Evolutionary conservation across 1,140 invertebrate genomes (phyloP).

Genomic region (Akabosia matsudoensis): DNA sequence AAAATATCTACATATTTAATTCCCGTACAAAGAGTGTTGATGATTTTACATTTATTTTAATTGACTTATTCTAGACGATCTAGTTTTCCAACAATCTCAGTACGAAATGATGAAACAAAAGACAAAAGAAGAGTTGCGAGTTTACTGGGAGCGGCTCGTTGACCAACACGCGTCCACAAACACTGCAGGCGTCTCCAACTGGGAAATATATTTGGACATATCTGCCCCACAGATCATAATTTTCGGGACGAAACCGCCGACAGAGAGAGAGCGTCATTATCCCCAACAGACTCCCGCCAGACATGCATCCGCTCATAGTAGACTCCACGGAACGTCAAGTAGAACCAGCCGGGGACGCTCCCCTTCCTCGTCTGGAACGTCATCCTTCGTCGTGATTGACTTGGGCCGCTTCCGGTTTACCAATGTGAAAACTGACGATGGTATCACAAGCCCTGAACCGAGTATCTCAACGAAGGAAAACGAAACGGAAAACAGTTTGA

Average conservation of each 20-base stretch:
- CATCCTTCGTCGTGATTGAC: slow-evolving; percentile 71
- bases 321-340: neutral
- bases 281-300: neutral
- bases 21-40: too few relatives aligned
- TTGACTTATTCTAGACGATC: slow-evolving; percentile 34
- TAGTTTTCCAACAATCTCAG: slow-evolving; percentile 42
- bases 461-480: slow-evolving; percentile 50
- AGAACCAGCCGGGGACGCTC: neutral
- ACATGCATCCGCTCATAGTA: neutral
- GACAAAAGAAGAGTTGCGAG: slow-evolving; percentile 73
- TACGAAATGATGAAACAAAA: slow-evolving; percentile 71
- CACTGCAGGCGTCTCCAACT: slow-evolving; percentile 54
- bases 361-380: neutral
- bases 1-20: slow-evolving; percentile 24
- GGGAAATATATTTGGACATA: slow-evolving; percentile 86
- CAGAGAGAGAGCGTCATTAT: neutral
- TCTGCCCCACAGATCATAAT: slow-evolving; percentile 85
- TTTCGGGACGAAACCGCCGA: slow-evolving; percentile 47
- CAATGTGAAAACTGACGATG: slow-evolving; percentile 54
- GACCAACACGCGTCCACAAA: slow-evolving; percentile 57
- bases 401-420: slow-evolving; percentile 75
- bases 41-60: too few relatives aligned
- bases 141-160: slow-evolving; percentile 81
- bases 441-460: slow-evolving; percentile 16
- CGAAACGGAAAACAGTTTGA: slow-evolving; percentile 46